Evolutionary conservation across 2,888 invertebrate genomes (phyloP).

Genomic region (Oscheius sp.): DNA sequence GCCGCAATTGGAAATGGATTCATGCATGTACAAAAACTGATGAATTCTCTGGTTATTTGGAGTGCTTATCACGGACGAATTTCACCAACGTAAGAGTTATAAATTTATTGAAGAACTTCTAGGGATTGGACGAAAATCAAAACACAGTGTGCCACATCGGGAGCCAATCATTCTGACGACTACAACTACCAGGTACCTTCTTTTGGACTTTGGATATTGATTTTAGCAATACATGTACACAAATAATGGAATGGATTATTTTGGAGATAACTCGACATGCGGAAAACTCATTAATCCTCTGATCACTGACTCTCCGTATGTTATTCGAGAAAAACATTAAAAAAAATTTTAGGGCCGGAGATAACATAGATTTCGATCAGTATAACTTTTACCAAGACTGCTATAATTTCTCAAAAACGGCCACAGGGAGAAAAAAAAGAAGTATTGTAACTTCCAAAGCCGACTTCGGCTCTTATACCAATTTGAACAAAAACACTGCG

Average conservation of each 20-base stretch:
- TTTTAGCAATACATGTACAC: conserved; percentile 39
- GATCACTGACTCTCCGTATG: conserved; percentile 27
- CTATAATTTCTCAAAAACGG: conserved; percentile 32
- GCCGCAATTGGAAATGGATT: conserved; percentile 35
- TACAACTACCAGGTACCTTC: no score
- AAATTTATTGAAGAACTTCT: not conserved
- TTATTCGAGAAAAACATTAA: not conserved
- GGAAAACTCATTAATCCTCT: conserved; percentile 34
- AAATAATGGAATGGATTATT: conserved; percentile 43
- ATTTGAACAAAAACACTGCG: not conserved
- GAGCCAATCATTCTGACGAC: conserved; percentile 39
- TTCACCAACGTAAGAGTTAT: conserved; percentile 30
- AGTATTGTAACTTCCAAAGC: not conserved
- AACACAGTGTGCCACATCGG: conserved; percentile 30
- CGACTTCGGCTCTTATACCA: not conserved
- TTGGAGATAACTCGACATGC: conserved; percentile 32
- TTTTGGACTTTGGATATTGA: no score
- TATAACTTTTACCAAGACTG: conserved; percentile 48
- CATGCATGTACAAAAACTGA: conserved; percentile 26
- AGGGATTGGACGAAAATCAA: conserved; percentile 48
- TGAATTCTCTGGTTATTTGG: conserved; percentile 47
- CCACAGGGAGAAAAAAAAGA: conserved; percentile 27
- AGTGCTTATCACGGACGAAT: conserved; percentile 48
- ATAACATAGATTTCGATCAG: conserved; percentile 27
- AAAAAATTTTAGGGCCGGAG: not conserved